Evolutionary conservation across 2,113 vertebrate species (phyloP).

Genomic region (Herpailurus yagouaroundi): DNA sequence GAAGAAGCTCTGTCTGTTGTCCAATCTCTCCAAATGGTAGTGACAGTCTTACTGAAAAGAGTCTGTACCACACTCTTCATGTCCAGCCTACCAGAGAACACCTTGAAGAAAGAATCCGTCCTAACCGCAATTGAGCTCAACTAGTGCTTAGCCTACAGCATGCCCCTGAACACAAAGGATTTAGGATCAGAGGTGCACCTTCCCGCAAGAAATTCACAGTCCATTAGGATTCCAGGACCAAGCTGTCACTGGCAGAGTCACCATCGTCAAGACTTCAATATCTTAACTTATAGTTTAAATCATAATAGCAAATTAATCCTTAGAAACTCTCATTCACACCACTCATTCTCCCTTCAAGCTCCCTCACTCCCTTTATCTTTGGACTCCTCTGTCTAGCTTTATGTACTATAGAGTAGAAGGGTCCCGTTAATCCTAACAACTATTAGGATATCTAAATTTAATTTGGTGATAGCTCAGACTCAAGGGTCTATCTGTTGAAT

Average conservation of each 20-base stretch:
- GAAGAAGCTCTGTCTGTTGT: neutral
- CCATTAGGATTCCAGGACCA: neutral
- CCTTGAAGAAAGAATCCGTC: neutral
- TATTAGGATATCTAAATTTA: neutral
- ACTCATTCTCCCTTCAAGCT: neutral
- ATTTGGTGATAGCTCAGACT: neutral
- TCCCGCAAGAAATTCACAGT: neutral
- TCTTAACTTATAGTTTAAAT: constrained; percentile 21
- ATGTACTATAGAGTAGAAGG: neutral
- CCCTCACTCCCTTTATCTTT: neutral
- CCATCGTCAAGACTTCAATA: neutral
- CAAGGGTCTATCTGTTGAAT: neutral
- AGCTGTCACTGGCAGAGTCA: neutral
- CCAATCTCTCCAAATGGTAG: neutral
- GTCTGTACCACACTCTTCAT: neutral
- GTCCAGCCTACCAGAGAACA: neutral
- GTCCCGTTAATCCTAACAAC: neutral
- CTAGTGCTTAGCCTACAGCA: neutral
- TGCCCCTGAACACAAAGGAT: neutral
- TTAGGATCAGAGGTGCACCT: neutral
- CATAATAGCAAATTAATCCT: neutral
- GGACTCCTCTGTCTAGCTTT: neutral
- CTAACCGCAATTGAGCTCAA: neutral
- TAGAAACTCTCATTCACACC: neutral
- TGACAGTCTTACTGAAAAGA: neutral